Evolutionary conservation across 2,113 vertebrate species (phyloP), one percentile per base, ranked within the genome.

Genomic region (Dicrurus megarhynchus): DNA sequence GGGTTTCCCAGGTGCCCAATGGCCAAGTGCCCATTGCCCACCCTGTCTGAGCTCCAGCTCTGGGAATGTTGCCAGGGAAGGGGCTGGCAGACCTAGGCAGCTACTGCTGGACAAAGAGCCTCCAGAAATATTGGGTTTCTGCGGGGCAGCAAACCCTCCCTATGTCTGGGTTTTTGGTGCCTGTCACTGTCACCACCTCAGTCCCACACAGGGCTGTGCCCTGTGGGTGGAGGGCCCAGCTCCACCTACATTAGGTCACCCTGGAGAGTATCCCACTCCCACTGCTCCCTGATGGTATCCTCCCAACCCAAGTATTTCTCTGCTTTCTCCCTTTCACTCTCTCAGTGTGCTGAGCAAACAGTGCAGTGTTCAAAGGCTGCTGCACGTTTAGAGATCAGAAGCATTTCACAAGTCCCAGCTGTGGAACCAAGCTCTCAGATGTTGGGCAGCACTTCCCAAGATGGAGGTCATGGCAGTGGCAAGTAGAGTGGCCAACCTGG

Each of bases 21-120:
- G 44, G 14, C 10, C 6, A 1, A 46, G 17, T 13, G 16, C 13
- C 35, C 8, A 7, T 12, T 57, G 37, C 20, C 18, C 70, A 75
- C 3, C 21, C 30, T 47, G 30, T 7, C 30, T 50, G 56, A 82
- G 16, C 50, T 82, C 16, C 56, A 63, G 33, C 30, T 50, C 41
- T 12, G 8, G 5, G 27, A 44, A 27, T 15, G 35, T 30, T 2
- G 0, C 24, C 0, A 0, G 33, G 9, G 9, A 78, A 75, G 37
- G 28, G 10, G 4, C 32, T 83, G 56, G 10, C 8, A 76, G 26
- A 16, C 20, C 13, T 28, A 33, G 18, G 35, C 23, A 63, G 9
- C 32, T 13, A 16, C 19, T 37, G 21, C 0, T 0, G 1, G 30
- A 63, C 13, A 47, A 50, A 55, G 0, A 5, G 16, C 14, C 8